These are phyloP conservation scores for Papilio elwesi DNA, from an alignment of 2,888 invertebrate species.

Conservation along the genomic window DNA sequence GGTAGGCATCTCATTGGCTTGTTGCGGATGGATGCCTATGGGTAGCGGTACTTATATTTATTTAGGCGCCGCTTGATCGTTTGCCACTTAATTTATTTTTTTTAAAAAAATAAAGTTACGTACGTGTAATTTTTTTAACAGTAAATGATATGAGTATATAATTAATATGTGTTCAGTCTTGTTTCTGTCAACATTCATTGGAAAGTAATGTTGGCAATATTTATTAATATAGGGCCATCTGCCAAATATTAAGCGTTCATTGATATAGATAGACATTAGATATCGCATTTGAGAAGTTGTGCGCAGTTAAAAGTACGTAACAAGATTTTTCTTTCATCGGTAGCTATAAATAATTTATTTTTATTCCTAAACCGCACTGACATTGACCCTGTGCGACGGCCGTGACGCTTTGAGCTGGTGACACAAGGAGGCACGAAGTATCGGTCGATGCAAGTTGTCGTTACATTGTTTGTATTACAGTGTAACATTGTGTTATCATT, in stretches of 20 bases:
- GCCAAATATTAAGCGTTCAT: neutral
- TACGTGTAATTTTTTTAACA: too few species aligned
- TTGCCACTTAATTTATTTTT: too few species aligned
- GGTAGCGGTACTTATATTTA: too few species aligned
- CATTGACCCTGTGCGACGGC: slow-evolving; percentile 62
- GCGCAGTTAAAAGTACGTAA: slow-evolving; percentile 31
- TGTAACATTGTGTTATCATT: neutral
- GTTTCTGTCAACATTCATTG: neutral
- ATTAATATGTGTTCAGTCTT: neutral
- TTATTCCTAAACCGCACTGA: slow-evolving; percentile 50
- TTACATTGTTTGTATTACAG: neutral
- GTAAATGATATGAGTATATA: too few species aligned
- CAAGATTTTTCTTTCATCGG: slow-evolving; percentile 44
- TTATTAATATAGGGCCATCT: neutral
- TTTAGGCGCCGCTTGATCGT: too few species aligned
- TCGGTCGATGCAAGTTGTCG: neutral
- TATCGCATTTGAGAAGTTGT: neutral
- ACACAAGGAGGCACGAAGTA: slow-evolving; percentile 11
- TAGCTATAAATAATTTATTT: slow-evolving; percentile 45
- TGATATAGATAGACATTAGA: neutral
- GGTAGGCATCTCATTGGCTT: too few species aligned
- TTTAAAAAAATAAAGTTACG: too few species aligned
- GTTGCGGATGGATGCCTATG: too few species aligned
- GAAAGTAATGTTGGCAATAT: neutral
- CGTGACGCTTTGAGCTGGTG: slow-evolving; percentile 42